Percentiles rank a stretch among this genome's conserved stretches.
These are phyloP conservation scores for Anodontia alba DNA, from an alignment of 2,888 invertebrate species.

Conservation along the genomic window DNA sequence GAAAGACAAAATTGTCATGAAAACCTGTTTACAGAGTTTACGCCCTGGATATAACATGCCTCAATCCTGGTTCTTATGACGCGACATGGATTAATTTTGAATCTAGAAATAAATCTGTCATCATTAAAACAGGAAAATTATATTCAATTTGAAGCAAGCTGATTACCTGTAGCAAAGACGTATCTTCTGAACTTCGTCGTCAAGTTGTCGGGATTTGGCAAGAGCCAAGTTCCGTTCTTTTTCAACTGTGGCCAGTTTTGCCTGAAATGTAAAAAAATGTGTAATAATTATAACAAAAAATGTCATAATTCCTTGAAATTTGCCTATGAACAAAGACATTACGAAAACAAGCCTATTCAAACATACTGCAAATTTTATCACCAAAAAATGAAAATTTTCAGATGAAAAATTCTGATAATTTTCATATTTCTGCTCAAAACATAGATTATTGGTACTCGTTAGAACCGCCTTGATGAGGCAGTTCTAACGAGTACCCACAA, in stretches of 20 bases:
- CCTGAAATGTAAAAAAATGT: constrained; percentile 64
- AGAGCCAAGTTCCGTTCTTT: constrained; percentile 78
- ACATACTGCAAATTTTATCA: too few relatives aligned
- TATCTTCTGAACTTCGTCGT: constrained; percentile 78
- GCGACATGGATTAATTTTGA: constrained; percentile 5
- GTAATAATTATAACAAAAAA: too few relatives aligned
- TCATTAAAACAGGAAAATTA: neutral
- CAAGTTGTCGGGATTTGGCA: constrained; percentile 71
- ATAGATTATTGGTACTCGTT: too few relatives aligned
- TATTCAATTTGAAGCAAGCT: neutral
- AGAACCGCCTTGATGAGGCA: too few relatives aligned
- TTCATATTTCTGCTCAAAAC: too few relatives aligned
- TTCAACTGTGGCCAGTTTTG: constrained; percentile 72
- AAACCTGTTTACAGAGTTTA: constrained; percentile 10
- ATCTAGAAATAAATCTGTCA: neutral
- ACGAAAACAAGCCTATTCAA: too few relatives aligned
- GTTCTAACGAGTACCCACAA: too few relatives aligned
- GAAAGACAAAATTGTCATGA: constrained; percentile 11
- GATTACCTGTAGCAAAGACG: constrained; percentile 76
- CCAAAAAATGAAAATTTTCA: too few relatives aligned
- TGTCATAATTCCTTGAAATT: too few relatives aligned
- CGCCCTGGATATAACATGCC: neutral
- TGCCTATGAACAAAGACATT: neutral
- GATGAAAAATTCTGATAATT: too few relatives aligned
- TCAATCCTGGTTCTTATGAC: neutral